Conservation (phyloP, 53 echinoderm and acorn worm genomes). For the Temnopleurus reevesii region DNA sequence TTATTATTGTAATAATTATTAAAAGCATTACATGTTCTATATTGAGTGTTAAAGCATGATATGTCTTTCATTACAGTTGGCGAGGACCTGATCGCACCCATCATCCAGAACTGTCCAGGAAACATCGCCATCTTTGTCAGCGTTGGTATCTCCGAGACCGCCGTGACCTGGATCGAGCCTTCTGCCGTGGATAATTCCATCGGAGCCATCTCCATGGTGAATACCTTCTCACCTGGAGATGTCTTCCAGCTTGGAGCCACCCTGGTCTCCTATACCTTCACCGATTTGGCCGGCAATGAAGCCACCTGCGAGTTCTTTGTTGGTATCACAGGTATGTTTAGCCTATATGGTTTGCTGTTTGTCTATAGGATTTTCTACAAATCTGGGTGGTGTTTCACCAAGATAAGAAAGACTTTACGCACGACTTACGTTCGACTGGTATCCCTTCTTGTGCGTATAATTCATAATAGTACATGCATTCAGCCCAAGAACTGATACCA, state of each 20-base stretch:
- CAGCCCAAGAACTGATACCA: no score
- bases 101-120: constrained; percentile 60
- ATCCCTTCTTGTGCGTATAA: no score
- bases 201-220: constrained; percentile 24
- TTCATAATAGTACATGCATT: no score
- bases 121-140: constrained; percentile 63
- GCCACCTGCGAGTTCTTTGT: constrained; percentile 63
- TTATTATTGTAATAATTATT: no score
- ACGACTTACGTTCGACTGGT: no score
- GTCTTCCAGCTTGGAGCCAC: constrained; percentile 54
- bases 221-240: constrained; percentile 53
- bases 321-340: constrained; percentile 29
- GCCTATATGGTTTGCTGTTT: no score
- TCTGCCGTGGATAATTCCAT: constrained; percentile 66
- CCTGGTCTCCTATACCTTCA: constrained; percentile 67
- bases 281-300: constrained; percentile 60
- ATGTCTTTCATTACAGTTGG: constrained; percentile 35
- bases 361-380: no score
- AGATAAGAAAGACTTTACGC: no score
- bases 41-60: no score
- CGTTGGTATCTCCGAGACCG: constrained; percentile 48
- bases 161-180: constrained; percentile 67
- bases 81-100: constrained; percentile 44
- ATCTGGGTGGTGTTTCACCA: no score
- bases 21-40: no score